Conservation (phyloP, 1,140 invertebrate genomes). For the Planococcus citri region DNA sequence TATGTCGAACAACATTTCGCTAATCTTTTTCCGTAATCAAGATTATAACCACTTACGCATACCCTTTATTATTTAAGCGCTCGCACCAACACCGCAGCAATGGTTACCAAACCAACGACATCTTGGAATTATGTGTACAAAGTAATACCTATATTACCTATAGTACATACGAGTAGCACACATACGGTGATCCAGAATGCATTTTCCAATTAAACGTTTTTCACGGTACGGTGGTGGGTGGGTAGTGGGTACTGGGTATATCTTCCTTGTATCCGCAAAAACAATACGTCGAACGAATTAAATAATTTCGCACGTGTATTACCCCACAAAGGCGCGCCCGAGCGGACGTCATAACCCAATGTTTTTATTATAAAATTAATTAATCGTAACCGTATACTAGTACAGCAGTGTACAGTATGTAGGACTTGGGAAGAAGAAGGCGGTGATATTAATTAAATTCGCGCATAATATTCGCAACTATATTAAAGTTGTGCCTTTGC, state of each 20-base stretch:
- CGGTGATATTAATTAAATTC: not conserved
- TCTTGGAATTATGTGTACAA: no score
- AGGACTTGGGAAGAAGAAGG: no score
- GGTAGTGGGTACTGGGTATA: not conserved
- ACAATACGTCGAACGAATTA: not conserved
- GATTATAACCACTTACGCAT: not conserved
- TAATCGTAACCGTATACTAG: not conserved
- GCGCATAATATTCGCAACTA: not conserved
- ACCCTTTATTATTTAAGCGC: not conserved
- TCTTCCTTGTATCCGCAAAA: not conserved
- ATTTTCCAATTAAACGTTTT: not conserved
- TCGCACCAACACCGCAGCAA: no score
- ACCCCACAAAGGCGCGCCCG: no score
- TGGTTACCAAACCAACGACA: not conserved
- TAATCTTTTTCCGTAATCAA: not conserved
- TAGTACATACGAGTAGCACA: no score
- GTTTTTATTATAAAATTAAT: slow-evolving; percentile 4
- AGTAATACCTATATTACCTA: no score
- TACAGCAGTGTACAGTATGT: no score
- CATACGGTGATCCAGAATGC: no score
- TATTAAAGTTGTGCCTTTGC: not conserved
- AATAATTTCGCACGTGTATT: not conserved
- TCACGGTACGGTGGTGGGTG: not conserved
- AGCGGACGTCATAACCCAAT: not conserved
- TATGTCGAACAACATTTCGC: not conserved